Percentiles rank a stretch among this genome's conserved stretches.
Evolutionary conservation across 2,797 vertebrate genomes (phyloP).

Genomic region (Oreochromis grahami): DNA sequence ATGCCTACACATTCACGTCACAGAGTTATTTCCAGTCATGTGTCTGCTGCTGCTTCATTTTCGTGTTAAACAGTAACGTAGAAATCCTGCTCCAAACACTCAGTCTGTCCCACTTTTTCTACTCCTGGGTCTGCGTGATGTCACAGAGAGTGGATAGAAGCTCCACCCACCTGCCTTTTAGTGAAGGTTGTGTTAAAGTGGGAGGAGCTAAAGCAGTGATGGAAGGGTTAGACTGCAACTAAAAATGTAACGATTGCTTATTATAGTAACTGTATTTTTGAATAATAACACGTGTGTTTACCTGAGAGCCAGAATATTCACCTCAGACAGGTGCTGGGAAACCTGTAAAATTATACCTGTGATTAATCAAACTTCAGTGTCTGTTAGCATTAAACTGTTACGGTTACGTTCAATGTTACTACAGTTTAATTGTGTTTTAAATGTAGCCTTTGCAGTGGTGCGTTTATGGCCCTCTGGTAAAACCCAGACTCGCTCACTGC

Average conservation of each 20-base stretch:
- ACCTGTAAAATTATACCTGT: background rate
- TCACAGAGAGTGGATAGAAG: background rate
- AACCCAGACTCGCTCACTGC: background rate
- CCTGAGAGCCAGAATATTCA: background rate
- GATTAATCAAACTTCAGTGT: background rate
- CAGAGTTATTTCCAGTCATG: background rate
- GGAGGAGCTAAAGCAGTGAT: background rate
- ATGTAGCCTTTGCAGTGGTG: background rate
- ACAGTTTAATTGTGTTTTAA: background rate
- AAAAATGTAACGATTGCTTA: background rate
- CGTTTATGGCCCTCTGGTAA: background rate
- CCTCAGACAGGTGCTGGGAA: background rate
- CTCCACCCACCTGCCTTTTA: background rate
- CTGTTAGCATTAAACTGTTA: background rate
- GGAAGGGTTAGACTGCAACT: background rate
- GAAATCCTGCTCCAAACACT: background rate
- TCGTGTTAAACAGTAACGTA: background rate
- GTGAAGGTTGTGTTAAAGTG: background rate
- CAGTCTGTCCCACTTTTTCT: rapidly evolving
- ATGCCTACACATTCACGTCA: background rate
- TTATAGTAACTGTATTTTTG: background rate
- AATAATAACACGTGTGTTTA: background rate
- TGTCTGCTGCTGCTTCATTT: background rate
- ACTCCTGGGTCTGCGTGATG: background rate
- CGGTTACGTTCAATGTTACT: background rate